These are phyloP conservation scores for Ormia ochracea DNA, from an alignment of 2,888 invertebrate species.

Conservation along the genomic window DNA sequence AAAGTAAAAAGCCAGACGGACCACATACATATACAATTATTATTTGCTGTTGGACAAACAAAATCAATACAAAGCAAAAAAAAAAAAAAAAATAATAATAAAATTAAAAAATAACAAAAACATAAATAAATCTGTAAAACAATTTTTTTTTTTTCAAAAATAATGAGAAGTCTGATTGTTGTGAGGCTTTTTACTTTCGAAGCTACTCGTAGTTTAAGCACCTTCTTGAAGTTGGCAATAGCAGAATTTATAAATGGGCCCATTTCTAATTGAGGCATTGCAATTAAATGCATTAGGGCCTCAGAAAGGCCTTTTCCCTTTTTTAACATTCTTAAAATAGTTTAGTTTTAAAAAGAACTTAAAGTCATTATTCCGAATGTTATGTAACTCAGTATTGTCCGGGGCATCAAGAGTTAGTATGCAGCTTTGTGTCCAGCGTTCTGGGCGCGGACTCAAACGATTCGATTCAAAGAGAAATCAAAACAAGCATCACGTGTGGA, in stretches of 20 bases:
- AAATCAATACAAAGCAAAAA: conserved; percentile 27
- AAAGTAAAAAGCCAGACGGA: conserved; percentile 47
- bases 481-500: too few relatives aligned
- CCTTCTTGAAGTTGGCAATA: not conserved
- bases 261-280: not conserved
- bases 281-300: not conserved
- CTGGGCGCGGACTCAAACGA: too few relatives aligned
- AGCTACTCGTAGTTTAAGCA: conserved; percentile 46
- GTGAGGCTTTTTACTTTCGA: not conserved
- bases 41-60: conserved; percentile 33
- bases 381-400: too few relatives aligned
- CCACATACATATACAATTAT: conserved; percentile 22
- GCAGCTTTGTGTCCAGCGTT: too few relatives aligned
- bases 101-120: conserved; percentile 13
- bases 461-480: too few relatives aligned
- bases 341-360: too few relatives aligned
- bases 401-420: too few relatives aligned
- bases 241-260: conserved; percentile 24
- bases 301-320: not conserved
- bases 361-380: too few relatives aligned
- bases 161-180: conserved; percentile 33
- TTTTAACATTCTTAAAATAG: too few relatives aligned
- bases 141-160: conserved; percentile 5
- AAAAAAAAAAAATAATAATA: conserved; percentile 28
- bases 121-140: conserved; percentile 3